A percentile compares a stretch with the other conserved stretches of the same genome.
These are phyloP conservation scores for Pogonognathellus flavescens DNA, from an alignment of 1,140 invertebrate species.

Conservation along the genomic window DNA sequence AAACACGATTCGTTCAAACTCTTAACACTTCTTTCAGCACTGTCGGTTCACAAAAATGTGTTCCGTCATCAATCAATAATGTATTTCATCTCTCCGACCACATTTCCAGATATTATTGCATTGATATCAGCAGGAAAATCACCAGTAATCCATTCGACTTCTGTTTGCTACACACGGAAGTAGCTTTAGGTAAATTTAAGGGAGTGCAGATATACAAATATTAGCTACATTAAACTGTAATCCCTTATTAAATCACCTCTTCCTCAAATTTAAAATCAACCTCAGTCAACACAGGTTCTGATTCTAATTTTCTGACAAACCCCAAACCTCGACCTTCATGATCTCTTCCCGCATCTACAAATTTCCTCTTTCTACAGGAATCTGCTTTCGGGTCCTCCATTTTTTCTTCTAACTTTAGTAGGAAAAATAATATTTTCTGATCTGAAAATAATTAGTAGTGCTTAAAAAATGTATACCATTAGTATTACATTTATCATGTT, in stretches of 20 bases:
- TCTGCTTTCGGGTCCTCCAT: background rate
- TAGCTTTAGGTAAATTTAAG: background rate
- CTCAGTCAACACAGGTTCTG: background rate
- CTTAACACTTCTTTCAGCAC: background rate
- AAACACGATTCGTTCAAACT: too few relatives aligned
- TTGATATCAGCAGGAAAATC: background rate
- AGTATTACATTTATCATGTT: too few relatives aligned
- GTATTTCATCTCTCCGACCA: background rate
- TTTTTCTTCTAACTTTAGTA: background rate
- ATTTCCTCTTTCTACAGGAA: background rate
- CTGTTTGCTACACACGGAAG: background rate
- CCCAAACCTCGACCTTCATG: background rate
- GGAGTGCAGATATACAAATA: too few relatives aligned
- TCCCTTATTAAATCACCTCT: too few relatives aligned
- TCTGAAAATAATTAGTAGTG: too few relatives aligned
- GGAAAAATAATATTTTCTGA: too few relatives aligned
- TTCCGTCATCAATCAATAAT: slow-evolving; percentile 3
- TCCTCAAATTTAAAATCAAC: background rate
- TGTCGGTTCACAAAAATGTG: background rate
- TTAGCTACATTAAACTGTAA: too few relatives aligned
- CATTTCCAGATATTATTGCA: background rate
- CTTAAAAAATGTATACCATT: too few relatives aligned
- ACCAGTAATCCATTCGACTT: background rate
- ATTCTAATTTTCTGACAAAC: background rate
- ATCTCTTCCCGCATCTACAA: background rate